Conservation (phyloP, 2,888 invertebrate genomes). For the Nezara viridula region DNA sequence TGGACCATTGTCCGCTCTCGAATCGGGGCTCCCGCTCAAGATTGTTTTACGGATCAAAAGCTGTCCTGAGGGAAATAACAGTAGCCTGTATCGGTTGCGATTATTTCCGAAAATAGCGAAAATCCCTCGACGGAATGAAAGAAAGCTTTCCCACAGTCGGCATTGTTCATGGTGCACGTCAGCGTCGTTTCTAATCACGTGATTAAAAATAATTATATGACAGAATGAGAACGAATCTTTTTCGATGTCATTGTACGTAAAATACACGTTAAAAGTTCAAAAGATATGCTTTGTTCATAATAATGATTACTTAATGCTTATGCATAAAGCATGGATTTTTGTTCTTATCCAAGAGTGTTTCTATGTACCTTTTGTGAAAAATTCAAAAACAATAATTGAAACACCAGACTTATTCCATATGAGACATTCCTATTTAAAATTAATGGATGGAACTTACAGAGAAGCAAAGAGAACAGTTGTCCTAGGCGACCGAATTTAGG, state of each 20-base stretch:
- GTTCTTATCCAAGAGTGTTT: no score
- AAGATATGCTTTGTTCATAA: not conserved
- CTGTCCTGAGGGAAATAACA: slow-evolving; percentile 1
- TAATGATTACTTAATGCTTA: not conserved
- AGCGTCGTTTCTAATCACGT: not conserved
- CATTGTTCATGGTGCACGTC: not conserved
- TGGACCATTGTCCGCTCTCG: slow-evolving; percentile 5
- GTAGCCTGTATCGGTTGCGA: not conserved
- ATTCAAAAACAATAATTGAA: no score
- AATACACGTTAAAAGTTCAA: not conserved
- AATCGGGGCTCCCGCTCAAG: not conserved
- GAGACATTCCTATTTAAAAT: no score
- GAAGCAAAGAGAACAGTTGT: no score
- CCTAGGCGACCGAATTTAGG: no score
- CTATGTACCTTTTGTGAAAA: no score
- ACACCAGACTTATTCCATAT: no score
- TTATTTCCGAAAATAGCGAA: not conserved
- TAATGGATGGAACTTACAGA: no score
- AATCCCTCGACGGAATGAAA: not conserved
- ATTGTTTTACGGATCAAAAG: slow-evolving; percentile 45
- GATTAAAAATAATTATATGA: not conserved
- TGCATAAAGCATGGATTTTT: no score
- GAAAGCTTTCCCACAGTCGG: not conserved
- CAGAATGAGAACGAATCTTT: not conserved
- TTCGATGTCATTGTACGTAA: not conserved